Evolutionary conservation across 2,888 invertebrate genomes (phyloP), one percentile per base, ranked within the genome.

Genomic region (Tortricodes alternella): DNA sequence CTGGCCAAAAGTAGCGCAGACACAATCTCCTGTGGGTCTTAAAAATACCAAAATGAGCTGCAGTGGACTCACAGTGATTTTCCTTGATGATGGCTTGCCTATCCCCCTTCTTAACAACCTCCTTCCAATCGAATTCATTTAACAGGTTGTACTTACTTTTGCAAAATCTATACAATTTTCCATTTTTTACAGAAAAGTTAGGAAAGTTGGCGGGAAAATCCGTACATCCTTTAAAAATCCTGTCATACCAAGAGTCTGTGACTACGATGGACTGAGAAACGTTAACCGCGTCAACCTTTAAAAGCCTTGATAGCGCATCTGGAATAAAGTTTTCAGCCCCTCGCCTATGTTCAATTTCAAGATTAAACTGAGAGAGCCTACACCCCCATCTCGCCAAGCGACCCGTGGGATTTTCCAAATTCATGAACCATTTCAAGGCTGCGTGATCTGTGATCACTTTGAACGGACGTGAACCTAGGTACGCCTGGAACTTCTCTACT

Each of bases 161-260:
- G 4, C 38, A 41, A 2, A 32, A 32, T 2, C 68, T n/a, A 32
- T 52, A 71, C 0, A 70, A 32, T 1, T 0, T 21, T 1, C 49
- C 21, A 24, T 68, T 61, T 19, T 53, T n/a, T 0, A 71, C 6
- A 5, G 18, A n/a, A 7, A 55, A 64, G 21, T 68, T 56, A 11
- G 60, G 56, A 37, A 46, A 66, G 1, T 4, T 39, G 6, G 21
- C 29, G 1, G 66, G 64, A 3, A 46, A 38, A 1, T 51, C 32
- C 9, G 18, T 15, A 13, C 61, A 65, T 3, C 59, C 51, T 4
- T 66, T 44, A 43, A 34, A 65, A 8, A 64, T 59, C 13, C 62
- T 62, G 0, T 50, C n/a, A 38, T 65, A 68, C 68, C 66, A 64
- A 3, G 15, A 2, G 27, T 66, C 62, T 0, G 18, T 41, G n/a